Base-by-base conservation (phyloP, 37 sponge, comb jelly and placozoan genomes). In the Spongia lamella region DNA sequence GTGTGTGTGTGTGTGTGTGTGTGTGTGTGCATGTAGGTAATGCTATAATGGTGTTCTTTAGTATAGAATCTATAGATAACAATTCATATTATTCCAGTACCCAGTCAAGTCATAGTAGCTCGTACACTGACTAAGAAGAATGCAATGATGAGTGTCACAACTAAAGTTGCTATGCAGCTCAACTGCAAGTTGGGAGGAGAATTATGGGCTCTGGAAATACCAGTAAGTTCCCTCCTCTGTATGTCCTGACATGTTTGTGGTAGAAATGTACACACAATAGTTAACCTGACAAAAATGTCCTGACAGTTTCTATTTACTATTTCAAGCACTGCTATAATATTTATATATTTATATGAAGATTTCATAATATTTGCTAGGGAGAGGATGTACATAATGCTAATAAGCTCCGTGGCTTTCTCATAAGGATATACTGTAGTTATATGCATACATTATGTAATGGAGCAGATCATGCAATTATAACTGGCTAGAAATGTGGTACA, bases 181-280 rank as follows among this genome's bases (percentile, higher is more conserved):
- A 90, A 96, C 83, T 90, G 91, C 75, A 96, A 96, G 70, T 77
- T 96, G 57, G 97, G 97, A 53, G 93, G 97, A 43, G 89, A 95
- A 53, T 76, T 95, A 2, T 95, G 92, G 92, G 92, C 95, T 11
- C 52, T 94, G 37, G 95, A 94, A 38, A 84, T 94, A 58, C 95
- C 95, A n/a, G 93, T 92, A 47, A 79, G 93, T 73, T 15, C 1
- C 13, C 9, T 5, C 22, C 7, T 7, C 9, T 16, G 54, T 30
- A 54, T 71, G 43, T 77, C 4, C 14, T 22, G 25, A 15, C 26
- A 55, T 49, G 33, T 17, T 17, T 17, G 16, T 19, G 53, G 15
- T 17, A 52, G 53, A 3, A 30, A 32, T 22, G 57, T 7, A 25
- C 3, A 56, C 25, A 25, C 2, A 6, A 6, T 4, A 25, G 57